These are phyloP conservation scores for Notechis scutatus DNA, from an alignment of 2,113 vertebrate genomes.

Conservation along the genomic window DNA sequence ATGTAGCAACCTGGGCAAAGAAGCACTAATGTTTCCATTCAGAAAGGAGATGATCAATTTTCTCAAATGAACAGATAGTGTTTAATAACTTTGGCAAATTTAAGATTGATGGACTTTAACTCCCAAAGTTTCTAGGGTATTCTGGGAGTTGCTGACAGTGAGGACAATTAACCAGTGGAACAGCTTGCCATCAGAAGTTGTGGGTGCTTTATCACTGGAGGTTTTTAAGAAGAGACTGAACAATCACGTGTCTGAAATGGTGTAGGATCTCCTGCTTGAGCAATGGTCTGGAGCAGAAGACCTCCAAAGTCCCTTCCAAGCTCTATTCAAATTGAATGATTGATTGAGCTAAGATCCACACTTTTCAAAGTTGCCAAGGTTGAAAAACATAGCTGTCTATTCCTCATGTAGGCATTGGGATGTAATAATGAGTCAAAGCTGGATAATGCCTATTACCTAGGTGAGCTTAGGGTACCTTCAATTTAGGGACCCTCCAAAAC, in stretches of 20 bases:
- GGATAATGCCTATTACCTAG: not conserved
- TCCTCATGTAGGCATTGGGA: too few relatives aligned
- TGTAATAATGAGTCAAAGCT: not conserved
- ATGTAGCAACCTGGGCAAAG: not conserved
- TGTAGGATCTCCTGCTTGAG: too few relatives aligned
- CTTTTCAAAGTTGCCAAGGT: not conserved
- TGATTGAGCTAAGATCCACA: not conserved
- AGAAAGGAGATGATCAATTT: not conserved
- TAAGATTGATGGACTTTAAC: not conserved
- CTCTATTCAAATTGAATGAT: too few relatives aligned
- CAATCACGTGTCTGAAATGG: too few relatives aligned
- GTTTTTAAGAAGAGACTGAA: too few relatives aligned
- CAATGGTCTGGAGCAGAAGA: too few relatives aligned
- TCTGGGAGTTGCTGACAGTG: too few relatives aligned
- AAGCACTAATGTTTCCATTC: not conserved
- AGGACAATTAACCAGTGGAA: too few relatives aligned
- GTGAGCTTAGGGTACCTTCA: not conserved
- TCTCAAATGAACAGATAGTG: not conserved
- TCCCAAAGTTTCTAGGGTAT: not conserved
- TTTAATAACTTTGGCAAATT: not conserved
- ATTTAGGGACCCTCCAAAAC: not conserved
- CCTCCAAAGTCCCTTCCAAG: too few relatives aligned
- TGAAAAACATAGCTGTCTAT: not conserved
- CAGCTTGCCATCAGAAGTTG: too few relatives aligned
- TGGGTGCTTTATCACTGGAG: too few relatives aligned